Evolutionary conservation across 1,140 invertebrate genomes (phyloP), one percentile per base, ranked within the genome.

Genomic region (Stratiolaelaps scimitus): DNA sequence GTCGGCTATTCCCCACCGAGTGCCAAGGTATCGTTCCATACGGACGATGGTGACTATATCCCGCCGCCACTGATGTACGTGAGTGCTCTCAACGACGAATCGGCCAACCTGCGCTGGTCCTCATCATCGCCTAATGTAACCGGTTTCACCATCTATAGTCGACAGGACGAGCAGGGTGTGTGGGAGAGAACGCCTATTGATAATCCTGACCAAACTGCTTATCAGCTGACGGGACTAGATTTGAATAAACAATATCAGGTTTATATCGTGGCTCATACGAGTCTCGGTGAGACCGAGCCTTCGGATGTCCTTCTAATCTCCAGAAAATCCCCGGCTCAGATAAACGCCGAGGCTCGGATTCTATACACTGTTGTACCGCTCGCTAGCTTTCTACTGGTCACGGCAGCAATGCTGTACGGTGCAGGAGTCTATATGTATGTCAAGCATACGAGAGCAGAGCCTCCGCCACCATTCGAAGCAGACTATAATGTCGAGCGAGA

Each of bases 231-330:
- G 2, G 53, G 53, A 29, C 20, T 60, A 23, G 15, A 26, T 23
- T 60, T 60, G 53, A 17, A 60, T 5, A 34, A 60, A 26, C 34
- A 60, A 15, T 26, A 60, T 23, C 47, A 48, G 47, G 28, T 48
- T 28, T 48, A 48, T 15, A 48, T 48, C 17, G 34, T 20, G 26
- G 53, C 26, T 26, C 53, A 60, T 10, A 26, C 53, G 23, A 60
- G 15, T 23, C 34, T 34, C 4, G 23, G 53, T 2, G 26, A 60
- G 26, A 60, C 53, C 15, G 23, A 60, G 26, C 23, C 23, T 15
- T 60, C 53, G 23, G 53, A 60, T 34, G 53, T 60, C 15, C 17
- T 60, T 15, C 17, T 15, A 15, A 34, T 60, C 53, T 34, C 15
- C 2, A 60, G 15, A 15, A 60, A 23, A 60, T 19, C 15, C 15